A percentile compares a stretch with the other conserved stretches of the same genome.
phyloP scores from a whole-genome alignment of 2,113 vertebrate genomes.

The Dicrurus megarhynchus region DNA sequence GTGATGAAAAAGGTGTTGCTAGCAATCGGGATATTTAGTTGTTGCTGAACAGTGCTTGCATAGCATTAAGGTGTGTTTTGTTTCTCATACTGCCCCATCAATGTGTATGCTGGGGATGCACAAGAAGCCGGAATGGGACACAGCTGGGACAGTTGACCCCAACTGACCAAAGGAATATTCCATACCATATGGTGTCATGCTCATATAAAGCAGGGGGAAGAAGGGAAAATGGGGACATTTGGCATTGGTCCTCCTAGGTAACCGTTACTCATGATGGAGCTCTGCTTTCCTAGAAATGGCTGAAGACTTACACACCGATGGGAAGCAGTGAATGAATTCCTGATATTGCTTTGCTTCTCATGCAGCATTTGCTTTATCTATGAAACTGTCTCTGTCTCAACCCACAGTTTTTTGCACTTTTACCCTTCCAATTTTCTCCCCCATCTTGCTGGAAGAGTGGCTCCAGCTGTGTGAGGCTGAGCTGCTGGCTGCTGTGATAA shows the following conservation, averaged over 20 bases:
- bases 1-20: background rate
- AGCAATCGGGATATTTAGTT: background rate
- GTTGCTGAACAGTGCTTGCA: background rate
- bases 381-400: background rate
- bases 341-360: background rate
- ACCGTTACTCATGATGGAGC: rapidly evolving
- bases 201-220: background rate
- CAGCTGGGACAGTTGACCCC: background rate
- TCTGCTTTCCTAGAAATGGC: background rate
- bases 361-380: background rate
- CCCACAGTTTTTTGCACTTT: background rate
- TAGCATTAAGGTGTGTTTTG: background rate
- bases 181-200: rapidly evolving
- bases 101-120: background rate
- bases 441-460: background rate
- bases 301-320: background rate
- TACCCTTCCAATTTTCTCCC: background rate
- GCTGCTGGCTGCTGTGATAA: background rate
- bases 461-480: background rate
- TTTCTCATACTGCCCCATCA: background rate
- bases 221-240: background rate
- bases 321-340: background rate
- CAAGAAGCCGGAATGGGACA: background rate
- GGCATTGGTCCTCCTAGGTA: background rate
- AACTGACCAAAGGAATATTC: background rate